Base-by-base conservation (phyloP, 2,113 vertebrate genomes). In the Scomber colias region DNA sequence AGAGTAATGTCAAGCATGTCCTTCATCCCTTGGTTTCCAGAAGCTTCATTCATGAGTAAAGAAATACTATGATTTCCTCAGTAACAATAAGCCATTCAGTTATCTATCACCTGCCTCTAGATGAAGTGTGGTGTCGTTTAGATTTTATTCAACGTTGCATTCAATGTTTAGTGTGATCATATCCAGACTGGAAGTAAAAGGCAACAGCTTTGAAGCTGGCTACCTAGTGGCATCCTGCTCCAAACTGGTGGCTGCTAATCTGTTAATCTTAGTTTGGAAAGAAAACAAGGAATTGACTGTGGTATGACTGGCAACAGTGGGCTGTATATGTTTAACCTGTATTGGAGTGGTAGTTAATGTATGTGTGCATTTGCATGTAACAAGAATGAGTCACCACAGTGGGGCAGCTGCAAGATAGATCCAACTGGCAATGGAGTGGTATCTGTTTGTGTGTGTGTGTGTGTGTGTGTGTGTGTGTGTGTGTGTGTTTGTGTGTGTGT, bases 331-430 rank as follows among this genome's bases (percentile, higher is more conserved):
- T 44, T 44, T 15, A 21, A 10, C 24, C 35, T 74, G 1, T 16
- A 45, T 16, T 61, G 31, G 19, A 59, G 21, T 51, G 7, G 48
- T 27, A 11, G 10, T 30, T 13, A 1, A 10, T 49, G 17, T 72
- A 27, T 63, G 16, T 79, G 44, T 82, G 11, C 81, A 10, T 71
- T 27, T 31, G 44, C 60, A 61, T 45, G 11, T 0, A 48, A 45
- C 27, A 67, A 17, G 81, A 79, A 73, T 73, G 75, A 83, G 69
- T 85, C 85, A 82, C 78, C 80, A 63, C 46, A 69, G 59, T 74
- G n/a, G 70, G 53, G 54, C 87, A 92, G 86, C 92, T 92, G 91
- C 89, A 90, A 76, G 83, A 40, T 69, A 17, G 55, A 71, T 76
- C 87, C 66, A 87, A 21, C 31, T 81, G 83, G 60, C 71, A 78